Conservation (phyloP, 2,888 invertebrate species). For the Augochlorella aurata region DNA sequence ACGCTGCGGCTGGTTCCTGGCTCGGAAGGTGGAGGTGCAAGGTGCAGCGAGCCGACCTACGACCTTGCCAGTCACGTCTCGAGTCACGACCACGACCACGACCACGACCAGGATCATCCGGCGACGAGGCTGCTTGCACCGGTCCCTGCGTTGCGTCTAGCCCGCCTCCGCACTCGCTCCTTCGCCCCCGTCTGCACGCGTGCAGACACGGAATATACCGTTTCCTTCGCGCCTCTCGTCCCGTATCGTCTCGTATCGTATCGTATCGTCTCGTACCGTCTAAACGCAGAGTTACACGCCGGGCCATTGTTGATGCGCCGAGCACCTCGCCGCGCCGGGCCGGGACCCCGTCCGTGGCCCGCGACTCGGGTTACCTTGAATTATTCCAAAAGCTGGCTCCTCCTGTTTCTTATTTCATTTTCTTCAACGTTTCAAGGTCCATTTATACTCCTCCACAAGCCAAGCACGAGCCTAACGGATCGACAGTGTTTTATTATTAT, state of each 20-base stretch:
- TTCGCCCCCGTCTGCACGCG: slow-evolving; percentile 8
- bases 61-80: slow-evolving; percentile 76
- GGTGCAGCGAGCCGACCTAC: slow-evolving; percentile 78
- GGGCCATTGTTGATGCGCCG: slow-evolving; percentile 35
- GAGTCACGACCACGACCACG: slow-evolving; percentile 59
- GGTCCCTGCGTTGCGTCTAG: slow-evolving; percentile 13
- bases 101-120: slow-evolving; percentile 41
- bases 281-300: slow-evolving; percentile 36
- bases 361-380: slow-evolving; percentile 29
- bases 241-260: too few species aligned
- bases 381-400: slow-evolving; percentile 24
- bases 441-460: too few species aligned
- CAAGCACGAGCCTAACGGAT: too few species aligned
- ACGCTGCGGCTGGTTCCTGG: slow-evolving; percentile 68
- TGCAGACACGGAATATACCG: slow-evolving; percentile 41
- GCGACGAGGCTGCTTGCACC: slow-evolving; percentile 33
- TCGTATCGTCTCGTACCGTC: background rate
- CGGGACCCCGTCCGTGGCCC: background rate
- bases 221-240: slow-evolving; percentile 35
- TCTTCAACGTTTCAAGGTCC: background rate
- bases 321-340: background rate
- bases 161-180: background rate
- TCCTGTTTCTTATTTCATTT: background rate
- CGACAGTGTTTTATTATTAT: too few species aligned
- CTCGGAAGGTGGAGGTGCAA: slow-evolving; percentile 75